These are phyloP conservation scores for Papilio glaucus DNA, from an alignment of 1,140 invertebrate genomes.

Conservation along the genomic window DNA sequence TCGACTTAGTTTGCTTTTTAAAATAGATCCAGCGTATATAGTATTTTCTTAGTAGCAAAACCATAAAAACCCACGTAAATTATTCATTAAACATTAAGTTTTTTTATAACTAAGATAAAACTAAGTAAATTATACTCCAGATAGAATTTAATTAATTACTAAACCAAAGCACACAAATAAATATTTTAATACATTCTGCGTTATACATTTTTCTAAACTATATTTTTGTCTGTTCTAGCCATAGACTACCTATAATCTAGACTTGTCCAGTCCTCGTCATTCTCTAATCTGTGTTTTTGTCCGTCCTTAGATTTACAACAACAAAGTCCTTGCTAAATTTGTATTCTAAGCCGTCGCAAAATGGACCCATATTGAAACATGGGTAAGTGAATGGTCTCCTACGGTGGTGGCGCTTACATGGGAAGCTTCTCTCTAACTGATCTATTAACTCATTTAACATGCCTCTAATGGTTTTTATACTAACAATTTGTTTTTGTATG, in stretches of 20 bases:
- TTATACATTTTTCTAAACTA: neutral
- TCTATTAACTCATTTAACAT: neutral
- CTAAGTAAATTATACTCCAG: no score
- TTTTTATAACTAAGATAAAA: no score
- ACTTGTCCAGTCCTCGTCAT: conserved; percentile 39
- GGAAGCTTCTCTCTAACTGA: neutral
- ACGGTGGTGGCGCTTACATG: conserved; percentile 36
- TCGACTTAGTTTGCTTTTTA: no score
- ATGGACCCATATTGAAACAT: conserved; percentile 84
- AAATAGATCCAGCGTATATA: no score
- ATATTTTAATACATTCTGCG: no score
- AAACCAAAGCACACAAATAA: no score
- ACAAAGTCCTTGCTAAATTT: conserved; percentile 86
- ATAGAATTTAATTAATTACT: no score
- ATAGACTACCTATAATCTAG: neutral
- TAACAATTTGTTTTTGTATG: neutral
- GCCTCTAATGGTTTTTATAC: neutral
- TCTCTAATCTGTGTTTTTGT: conserved; percentile 65
- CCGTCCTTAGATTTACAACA: conserved; percentile 84
- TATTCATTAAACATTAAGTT: no score
- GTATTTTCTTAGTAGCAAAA: neutral
- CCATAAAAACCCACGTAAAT: no score
- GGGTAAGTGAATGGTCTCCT: conserved; percentile 81
- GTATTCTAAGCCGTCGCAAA: conserved; percentile 84
- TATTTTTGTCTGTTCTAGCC: neutral